Percentiles rank a stretch among this genome's conserved stretches.
Conservation (phyloP, 2,888 invertebrate species). For the Acanthosoma haemorrhoidale region DNA sequence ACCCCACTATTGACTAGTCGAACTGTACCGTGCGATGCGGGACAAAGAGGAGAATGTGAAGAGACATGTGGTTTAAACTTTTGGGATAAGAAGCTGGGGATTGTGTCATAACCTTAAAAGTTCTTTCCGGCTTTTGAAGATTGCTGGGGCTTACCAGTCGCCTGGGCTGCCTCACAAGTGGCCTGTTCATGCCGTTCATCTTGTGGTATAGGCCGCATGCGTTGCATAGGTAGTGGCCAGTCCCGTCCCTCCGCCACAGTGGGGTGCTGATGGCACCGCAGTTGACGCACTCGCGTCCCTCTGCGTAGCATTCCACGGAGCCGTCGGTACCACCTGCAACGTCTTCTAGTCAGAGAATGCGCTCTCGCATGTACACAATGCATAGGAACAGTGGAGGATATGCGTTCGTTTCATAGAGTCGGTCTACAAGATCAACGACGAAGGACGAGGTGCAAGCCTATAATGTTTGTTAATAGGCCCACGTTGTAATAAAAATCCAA, state of each 20-base stretch:
- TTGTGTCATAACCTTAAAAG: slow-evolving; percentile 29
- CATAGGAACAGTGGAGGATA: no score
- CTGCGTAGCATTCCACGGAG: slow-evolving; percentile 45
- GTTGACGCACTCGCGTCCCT: slow-evolving; percentile 67
- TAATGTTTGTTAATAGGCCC: no score
- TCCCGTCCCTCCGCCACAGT: slow-evolving; percentile 96
- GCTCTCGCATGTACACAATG: no score
- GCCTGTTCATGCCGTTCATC: slow-evolving; percentile 92
- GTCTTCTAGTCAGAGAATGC: background rate
- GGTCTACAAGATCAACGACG: no score
- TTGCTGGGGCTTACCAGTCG: slow-evolving; percentile 67
- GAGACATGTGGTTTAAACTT: slow-evolving; percentile 29
- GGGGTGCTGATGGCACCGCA: slow-evolving; percentile 78
- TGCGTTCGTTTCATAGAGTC: no score
- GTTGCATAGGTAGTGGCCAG: slow-evolving; percentile 98
- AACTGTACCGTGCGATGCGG: background rate
- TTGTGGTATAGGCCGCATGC: slow-evolving; percentile 98
- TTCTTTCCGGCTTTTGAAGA: slow-evolving; percentile 2
- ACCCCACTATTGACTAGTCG: no score
- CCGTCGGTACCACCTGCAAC: slow-evolving; percentile 23
- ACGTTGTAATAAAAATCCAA: no score
- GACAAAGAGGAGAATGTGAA: background rate
- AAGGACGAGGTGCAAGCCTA: no score
- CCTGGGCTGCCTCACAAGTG: slow-evolving; percentile 84
- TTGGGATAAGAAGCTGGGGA: slow-evolving; percentile 25